These are phyloP conservation scores for Tamias sibiricus DNA, from an alignment of 2,113 vertebrate species.

Conservation along the genomic window DNA sequence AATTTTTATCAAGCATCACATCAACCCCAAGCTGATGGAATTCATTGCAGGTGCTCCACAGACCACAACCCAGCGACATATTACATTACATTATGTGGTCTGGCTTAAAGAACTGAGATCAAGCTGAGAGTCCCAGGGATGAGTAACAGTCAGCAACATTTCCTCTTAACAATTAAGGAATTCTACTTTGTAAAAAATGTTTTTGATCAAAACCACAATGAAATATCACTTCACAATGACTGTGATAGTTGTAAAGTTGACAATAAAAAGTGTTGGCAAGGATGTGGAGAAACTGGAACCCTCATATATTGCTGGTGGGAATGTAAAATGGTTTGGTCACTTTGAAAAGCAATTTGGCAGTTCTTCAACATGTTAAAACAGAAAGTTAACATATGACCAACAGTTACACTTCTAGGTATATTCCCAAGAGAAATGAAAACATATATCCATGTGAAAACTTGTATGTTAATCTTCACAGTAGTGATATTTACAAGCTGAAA, in stretches of 20 bases:
- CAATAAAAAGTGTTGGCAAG: slow-evolving; percentile 20
- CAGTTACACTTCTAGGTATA: neutral
- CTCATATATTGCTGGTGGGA: neutral
- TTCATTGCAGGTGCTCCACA: neutral
- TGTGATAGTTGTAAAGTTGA: neutral
- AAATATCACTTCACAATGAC: slow-evolving; percentile 28
- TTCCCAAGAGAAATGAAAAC: slow-evolving; percentile 43
- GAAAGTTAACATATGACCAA: neutral
- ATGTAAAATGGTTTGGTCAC: neutral
- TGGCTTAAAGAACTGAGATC: neutral
- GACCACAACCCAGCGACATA: neutral
- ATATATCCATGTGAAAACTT: neutral
- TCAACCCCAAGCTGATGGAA: neutral
- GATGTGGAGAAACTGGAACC: neutral
- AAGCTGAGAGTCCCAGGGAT: neutral
- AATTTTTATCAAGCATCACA: neutral
- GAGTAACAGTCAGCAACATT: slow-evolving; percentile 12
- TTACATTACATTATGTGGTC: neutral
- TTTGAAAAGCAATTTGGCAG: slow-evolving; percentile 15
- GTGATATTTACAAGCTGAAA: slow-evolving; percentile 25
- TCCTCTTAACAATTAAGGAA: slow-evolving; percentile 32
- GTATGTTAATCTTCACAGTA: neutral
- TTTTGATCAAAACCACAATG: slow-evolving; percentile 33
- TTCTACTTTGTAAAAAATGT: neutral
- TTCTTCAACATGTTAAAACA: slow-evolving; percentile 10